A percentile compares a stretch with the other conserved stretches of the same genome.
Evolutionary conservation across 2,113 vertebrate species (phyloP).

Genomic region (Chaetodon auriga): DNA sequence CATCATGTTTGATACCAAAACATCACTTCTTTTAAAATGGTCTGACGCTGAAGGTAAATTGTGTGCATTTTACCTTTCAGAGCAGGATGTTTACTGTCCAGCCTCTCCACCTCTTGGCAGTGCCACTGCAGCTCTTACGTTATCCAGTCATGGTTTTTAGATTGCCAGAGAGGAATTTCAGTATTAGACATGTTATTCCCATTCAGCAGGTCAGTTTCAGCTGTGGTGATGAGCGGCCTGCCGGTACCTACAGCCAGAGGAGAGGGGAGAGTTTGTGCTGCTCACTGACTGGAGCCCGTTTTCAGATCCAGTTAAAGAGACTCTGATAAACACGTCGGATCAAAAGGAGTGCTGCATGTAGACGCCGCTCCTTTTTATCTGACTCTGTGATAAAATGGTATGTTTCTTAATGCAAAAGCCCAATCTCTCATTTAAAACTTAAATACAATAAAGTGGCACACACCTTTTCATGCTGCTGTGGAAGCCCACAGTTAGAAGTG

Average conservation of each 20-base stretch:
- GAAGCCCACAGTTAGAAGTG: not conserved
- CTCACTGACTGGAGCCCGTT: constrained; percentile 14
- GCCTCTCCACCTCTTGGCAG: constrained; percentile 3
- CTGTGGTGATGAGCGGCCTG: constrained; percentile 22
- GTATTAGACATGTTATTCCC: constrained; percentile 40
- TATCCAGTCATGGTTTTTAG: constrained; percentile 24
- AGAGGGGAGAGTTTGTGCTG: not conserved
- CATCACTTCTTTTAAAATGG: not conserved
- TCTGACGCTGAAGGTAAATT: not conserved
- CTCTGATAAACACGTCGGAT: constrained; percentile 17
- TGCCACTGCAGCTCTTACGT: constrained; percentile 1
- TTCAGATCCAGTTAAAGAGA: constrained; percentile 3
- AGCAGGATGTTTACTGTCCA: not conserved
- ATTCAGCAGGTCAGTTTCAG: constrained; percentile 16
- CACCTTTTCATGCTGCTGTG: not conserved
- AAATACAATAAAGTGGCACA: not conserved
- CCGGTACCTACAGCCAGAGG: not conserved
- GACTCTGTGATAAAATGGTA: not conserved
- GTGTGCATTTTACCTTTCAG: not conserved
- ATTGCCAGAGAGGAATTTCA: constrained; percentile 34
- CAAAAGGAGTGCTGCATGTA: not conserved
- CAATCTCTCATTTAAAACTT: not conserved
- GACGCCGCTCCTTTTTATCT: not conserved
- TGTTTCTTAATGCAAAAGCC: not conserved
- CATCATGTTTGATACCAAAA: not conserved